phyloP scores from a whole-genome alignment of 2,888 invertebrate genomes.

The Anorthoa munda region DNA sequence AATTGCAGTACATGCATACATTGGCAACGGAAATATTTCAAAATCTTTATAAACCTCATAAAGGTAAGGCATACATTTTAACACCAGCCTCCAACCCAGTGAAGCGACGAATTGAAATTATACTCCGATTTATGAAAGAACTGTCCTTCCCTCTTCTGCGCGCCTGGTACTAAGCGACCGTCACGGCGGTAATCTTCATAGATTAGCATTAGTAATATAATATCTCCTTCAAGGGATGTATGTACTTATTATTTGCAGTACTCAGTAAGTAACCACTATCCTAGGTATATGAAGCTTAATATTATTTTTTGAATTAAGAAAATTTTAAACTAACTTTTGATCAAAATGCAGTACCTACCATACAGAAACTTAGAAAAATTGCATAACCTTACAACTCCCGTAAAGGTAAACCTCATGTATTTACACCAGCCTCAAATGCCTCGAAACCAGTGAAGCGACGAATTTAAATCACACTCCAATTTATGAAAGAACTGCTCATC shows the following conservation, averaged over 20 bases:
- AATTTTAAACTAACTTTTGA: too few species aligned
- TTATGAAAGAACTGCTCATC: slow-evolving; percentile 21
- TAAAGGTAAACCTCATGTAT: slow-evolving; percentile 15
- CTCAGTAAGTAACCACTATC: too few species aligned
- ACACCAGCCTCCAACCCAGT: slow-evolving; percentile 17
- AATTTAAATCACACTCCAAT: slow-evolving; percentile 36
- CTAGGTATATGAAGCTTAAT: too few species aligned
- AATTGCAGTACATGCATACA: neutral
- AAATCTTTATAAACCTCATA: neutral
- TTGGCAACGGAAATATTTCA: neutral
- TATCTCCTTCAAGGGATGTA: too few species aligned
- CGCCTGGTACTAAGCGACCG: neutral
- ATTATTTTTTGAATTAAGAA: too few species aligned
- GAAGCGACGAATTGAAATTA: slow-evolving; percentile 37
- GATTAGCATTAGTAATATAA: too few species aligned
- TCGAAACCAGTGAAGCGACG: slow-evolving; percentile 25
- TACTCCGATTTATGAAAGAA: slow-evolving; percentile 23
- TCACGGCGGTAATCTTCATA: too few species aligned
- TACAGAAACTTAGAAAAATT: neutral
- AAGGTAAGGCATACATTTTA: slow-evolving; percentile 12
- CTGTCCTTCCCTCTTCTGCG: neutral
- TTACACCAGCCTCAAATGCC: neutral
- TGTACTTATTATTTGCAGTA: too few species aligned
- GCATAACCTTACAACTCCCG: neutral
- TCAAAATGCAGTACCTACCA: too few species aligned